Evolutionary conservation across 2,888 invertebrate species (phyloP), one percentile per base, ranked within the genome.

Genomic region (Drosophila yooni): DNA sequence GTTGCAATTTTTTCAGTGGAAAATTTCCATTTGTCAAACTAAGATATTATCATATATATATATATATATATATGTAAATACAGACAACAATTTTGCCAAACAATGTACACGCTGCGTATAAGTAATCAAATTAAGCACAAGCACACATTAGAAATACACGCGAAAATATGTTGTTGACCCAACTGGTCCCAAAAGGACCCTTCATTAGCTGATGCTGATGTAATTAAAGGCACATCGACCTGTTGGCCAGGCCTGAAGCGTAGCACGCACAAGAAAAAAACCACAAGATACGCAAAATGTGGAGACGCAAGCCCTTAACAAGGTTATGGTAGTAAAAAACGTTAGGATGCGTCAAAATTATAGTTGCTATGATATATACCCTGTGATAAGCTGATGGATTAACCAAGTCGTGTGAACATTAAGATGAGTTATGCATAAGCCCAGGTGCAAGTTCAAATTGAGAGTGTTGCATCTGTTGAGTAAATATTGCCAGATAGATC

Each of bases 171-270:
- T 57, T 78, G 64, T 79, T 73, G 74, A 79, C 62, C 65, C 50
- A 58, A 46, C 58, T 53, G 46, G 50, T 46, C 25, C 46, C 46
- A 52, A 77, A 61, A 61, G 66, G 50, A 50, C 62, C 69, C 69
- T 83, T 85, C 81, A 87, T 89, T 81, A 77, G 87, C 50, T 58
- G 58, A 38, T 59, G 48, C 51, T 75, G 66, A 89, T 83, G 84
- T 79, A 86, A 89, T 83, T 88, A 83, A 73, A 63, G 74, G 81
- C 81, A 77, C 75, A 67, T 86, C 89, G 82, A 89, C 82, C 89
- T 89, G 88, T 89, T 86, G 81, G 73, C 68, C 80, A 65, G 54
- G 33, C 59, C 57, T 46, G 63, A 60, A 33, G 3, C 11, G 11
- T 33, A 27, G 51, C 58, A 59, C 43, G 18, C 38, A 31, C n/a